Percentiles rank a stretch among this genome's conserved stretches.
Evolutionary conservation across 2,113 vertebrate species (phyloP).

Genomic region (Xiphophorus maculatus): DNA sequence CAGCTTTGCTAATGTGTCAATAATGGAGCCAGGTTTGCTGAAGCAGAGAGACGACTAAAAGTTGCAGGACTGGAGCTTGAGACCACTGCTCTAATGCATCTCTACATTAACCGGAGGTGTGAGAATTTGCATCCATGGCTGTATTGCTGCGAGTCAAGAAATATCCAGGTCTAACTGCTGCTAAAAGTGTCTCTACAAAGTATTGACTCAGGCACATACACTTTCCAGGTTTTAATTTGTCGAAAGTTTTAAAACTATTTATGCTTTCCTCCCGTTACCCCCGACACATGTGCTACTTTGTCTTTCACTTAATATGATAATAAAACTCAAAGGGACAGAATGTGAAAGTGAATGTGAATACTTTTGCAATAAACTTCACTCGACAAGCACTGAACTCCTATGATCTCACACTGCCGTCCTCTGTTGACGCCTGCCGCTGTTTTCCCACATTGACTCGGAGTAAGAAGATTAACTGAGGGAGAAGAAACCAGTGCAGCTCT

Average conservation of each 20-base stretch:
- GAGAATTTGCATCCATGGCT: not conserved
- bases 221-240: not conserved
- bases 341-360: not conserved
- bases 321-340: not conserved
- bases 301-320: not conserved
- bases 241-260: not conserved
- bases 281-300: not conserved
- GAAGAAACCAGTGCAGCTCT: conserved; percentile 49
- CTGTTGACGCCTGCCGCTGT: conserved; percentile 34
- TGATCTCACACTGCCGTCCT: conserved; percentile 20
- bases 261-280: not conserved
- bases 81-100: no score
- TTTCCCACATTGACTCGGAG: conserved; percentile 54
- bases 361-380: conserved; percentile 14
- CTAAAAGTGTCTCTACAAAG: not conserved
- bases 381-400: conserved; percentile 12
- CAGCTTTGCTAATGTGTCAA: no score
- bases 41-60: no score
- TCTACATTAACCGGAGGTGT: not conserved
- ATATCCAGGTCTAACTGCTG: not conserved
- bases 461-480: conserved; percentile 59
- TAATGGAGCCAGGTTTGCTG: no score
- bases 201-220: no score
- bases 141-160: not conserved
- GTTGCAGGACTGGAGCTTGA: no score